Base-by-base conservation (phyloP, 2,888 invertebrate species). In the Polymixis lichenea region DNA sequence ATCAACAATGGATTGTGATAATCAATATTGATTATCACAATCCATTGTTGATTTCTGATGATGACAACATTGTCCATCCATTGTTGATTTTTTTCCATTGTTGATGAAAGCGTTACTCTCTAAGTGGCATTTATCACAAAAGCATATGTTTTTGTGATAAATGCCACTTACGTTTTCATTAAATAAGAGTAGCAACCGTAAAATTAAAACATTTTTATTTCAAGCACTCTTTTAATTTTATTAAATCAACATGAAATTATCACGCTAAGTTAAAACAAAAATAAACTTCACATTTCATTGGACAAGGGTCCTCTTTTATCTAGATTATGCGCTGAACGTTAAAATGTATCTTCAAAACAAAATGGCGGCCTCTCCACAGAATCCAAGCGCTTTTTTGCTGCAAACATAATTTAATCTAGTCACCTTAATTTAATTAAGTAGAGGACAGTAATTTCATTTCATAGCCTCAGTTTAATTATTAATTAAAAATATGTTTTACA, bases 341-440 rank as follows among this genome's bases (percentile, higher is more conserved):
- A 66, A 70, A 75, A 64, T 51, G 49, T 43, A 6, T 11, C n/a
- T 28, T 51, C 4, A 28, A 64, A 65, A 78, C 43, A 82, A 85
- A 85, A 82, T 65, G 82, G 60, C 38, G 2, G 43, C 19, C 28
- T n/a, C 55, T 58, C 28, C 25, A 53, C 49, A 65, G 3, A 53
- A 17, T 15, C 15, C n/a, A 49, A 69, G 22, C 38, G 17, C 67
- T 71, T 68, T 75, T 66, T 72, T 58, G 60, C 15, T 43, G n/a
- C 55, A 75, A 80, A 80, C 55, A 68, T 58, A 28, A 55, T 79
- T 79, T 72, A 49, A 80, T 80, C 15, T 55, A n/a, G 60, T 65
- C 60, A 53, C 60, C 83, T 56, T 62, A 53, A 70, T 72, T 78
- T 70, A 69, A 80, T 86, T 79, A 75, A 72, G 51, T 65, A 53